Percentiles rank a stretch among this genome's conserved stretches.
phyloP scores from a whole-genome alignment of 2,113 vertebrate species.

The Sorex fumeus region DNA sequence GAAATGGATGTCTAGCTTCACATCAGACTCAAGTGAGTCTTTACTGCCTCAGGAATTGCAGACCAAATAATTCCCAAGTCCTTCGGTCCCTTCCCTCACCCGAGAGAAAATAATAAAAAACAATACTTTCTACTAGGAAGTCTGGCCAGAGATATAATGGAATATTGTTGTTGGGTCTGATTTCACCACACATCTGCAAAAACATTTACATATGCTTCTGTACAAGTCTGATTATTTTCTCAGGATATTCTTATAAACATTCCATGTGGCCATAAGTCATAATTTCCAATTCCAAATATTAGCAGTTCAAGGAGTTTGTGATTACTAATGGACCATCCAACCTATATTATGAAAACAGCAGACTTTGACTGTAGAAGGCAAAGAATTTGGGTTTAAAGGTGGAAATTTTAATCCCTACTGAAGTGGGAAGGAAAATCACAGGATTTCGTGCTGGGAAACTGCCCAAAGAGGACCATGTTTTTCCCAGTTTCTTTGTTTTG shows the following conservation, averaged over 20 bases:
- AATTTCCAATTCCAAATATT: conserved; percentile 63
- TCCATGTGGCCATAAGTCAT: conserved; percentile 66
- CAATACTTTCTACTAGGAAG: too few relatives aligned
- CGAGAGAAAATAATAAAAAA: neutral
- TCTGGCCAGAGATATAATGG: neutral
- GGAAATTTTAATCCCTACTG: conserved; percentile 47
- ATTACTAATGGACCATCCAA: conserved; percentile 59
- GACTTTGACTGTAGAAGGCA: conserved; percentile 40
- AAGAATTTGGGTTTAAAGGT: conserved; percentile 63
- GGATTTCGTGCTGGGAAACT: conserved; percentile 31
- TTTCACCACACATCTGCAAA: conserved; percentile 68
- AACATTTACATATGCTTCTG: conserved; percentile 50
- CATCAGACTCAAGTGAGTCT: conserved; percentile 5
- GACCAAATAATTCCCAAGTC: neutral
- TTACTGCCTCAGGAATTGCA: neutral
- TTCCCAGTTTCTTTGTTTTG: too few relatives aligned
- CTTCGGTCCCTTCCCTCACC: neutral
- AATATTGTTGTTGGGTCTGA: neutral
- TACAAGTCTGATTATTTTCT: conserved; percentile 70
- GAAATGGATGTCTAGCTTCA: neutral
- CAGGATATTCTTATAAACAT: conserved; percentile 73
- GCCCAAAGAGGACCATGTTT: too few relatives aligned
- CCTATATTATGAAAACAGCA: conserved; percentile 70
- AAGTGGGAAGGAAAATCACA: conserved; percentile 48
- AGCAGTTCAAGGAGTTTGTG: conserved; percentile 62